Evolutionary conservation across 2,797 vertebrate genomes (phyloP).

Genomic region (Melanogrammus aeglefinus): DNA sequence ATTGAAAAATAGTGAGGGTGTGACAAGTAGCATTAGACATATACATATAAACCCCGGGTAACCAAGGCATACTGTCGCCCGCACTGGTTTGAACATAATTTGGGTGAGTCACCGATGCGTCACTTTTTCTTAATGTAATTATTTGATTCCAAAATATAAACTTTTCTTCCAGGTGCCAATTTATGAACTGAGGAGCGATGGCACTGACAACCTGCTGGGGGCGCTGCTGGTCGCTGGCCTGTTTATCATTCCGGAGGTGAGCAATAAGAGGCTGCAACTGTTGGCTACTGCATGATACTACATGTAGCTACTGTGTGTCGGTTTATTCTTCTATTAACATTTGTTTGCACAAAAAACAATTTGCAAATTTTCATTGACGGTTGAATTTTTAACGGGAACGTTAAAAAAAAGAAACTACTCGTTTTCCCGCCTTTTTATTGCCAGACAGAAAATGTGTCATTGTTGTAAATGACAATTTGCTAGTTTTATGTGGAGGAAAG

Average conservation of each 20-base stretch:
- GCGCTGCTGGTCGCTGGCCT: conserved; percentile 90
- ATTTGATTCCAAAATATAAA: neutral
- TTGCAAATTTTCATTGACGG: too few relatives aligned
- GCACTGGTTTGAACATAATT: neutral
- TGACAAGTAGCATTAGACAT: too few relatives aligned
- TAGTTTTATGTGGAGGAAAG: conserved; percentile 2
- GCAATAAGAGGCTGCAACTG: neutral
- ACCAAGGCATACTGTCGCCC: too few relatives aligned
- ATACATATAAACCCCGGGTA: too few relatives aligned
- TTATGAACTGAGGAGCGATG: conserved; percentile 89
- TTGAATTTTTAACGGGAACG: too few relatives aligned
- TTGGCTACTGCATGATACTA: neutral
- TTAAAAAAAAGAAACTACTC: neutral
- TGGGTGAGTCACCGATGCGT: neutral
- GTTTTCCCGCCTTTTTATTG: neutral
- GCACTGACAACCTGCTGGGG: conserved; percentile 91
- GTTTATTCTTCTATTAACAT: neutral
- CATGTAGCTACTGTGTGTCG: neutral
- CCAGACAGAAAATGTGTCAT: neutral
- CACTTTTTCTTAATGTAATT: neutral
- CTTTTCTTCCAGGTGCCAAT: conserved; percentile 82
- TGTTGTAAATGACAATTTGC: conserved; percentile 60
- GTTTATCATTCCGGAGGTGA: conserved; percentile 91
- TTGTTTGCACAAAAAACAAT: too few relatives aligned
- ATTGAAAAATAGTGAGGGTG: neutral